Base-by-base conservation (phyloP, 2,888 invertebrate genomes). In the Tortricodes alternella region DNA sequence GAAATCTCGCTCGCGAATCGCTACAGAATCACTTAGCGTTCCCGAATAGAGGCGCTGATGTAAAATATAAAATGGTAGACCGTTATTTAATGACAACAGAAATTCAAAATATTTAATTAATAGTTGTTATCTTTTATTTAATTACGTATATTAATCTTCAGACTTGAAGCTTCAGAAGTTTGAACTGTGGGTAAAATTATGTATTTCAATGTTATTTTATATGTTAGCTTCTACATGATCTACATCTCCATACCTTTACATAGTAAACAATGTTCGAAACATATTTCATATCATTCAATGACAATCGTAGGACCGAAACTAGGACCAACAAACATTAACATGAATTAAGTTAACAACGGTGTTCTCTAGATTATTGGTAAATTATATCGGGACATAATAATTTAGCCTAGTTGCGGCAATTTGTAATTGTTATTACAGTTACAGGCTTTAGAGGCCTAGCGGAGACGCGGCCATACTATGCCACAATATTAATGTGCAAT, bases 401-500 rank as follows among this genome's bases (percentile, higher is more conserved):
- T 56, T 48, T 48, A 24, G 9, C 43, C 11, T 49, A 44, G 35
- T 55, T 50, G 51, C 19, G 23, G 37, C 35, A 46, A 51, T 58
- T 53, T 38, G 46, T 68, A 67, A 70, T 68, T 68, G 69, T 62
- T 65, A 67, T 65, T 68, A 70, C 58, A 49, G 58, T 65, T 65
- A 34, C 62, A 48, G 63, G 64, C 60, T 63, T 63, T 63, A 59
- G 38, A 32, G 59, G 60, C 62, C 65, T 63, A 60, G 37, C 29
- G 46, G 64, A 66, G 61, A 64, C 62, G 66, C 71, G 78, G 78
- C 78, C 76, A 78, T 73, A 67, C 70, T 64, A 64, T 65, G 71
- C 80, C 79, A 64, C 74, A 78, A 76, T 80, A 81, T 83, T 82
- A 81, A 80, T 82, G 80, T 76, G 71, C 72, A 79, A 81, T 83